Evolutionary conservation across 2,797 vertebrate species (phyloP), one percentile per base, ranked within the genome.

Genomic region (Chaetodon trifasciatus): DNA sequence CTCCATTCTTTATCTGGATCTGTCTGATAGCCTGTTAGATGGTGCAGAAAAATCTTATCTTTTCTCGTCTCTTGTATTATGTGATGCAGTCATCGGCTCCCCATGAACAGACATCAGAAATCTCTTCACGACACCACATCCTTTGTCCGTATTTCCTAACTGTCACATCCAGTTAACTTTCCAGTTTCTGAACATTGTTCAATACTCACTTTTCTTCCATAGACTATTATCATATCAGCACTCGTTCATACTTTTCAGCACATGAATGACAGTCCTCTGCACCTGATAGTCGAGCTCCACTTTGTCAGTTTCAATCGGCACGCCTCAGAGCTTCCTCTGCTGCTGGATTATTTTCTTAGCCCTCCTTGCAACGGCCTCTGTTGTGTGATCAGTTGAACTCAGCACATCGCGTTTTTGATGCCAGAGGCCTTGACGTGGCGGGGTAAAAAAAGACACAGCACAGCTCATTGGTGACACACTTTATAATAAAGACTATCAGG

Each of bases 341-440:
- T 60, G 40, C 70, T 23, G 5, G 23, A 39, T 67, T 80, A 60
- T 79, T 76, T 79, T 86, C 74, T 79, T 37, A 74, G 80, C 49
- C 11, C 32, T 74, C 21, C 72, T 57, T 64, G 56, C 42, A 57
- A 63, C 15, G 0, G 0, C 70, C 67, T 82, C 49, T 74, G 63
- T 84, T 84, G 68, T 40, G 74, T 78, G 75, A 80, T 81, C 79
- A 70, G 64, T 81, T 5, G 1, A 60, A 75, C 52, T 80, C 61
- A 63, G 72, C 76, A 49, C 50, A 60, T 82, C 78, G 57, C 32
- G 39, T 76, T 78, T 78, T 52, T 17, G 47, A 81, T 8, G 76
- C 77, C 60, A 58, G 60, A 65, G 73, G 83, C 69, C 66, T 78
- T 47, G 63, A 71, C 10, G 21, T 40, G 24, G 39, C 32, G 6